Conservation (phyloP, 2,113 vertebrate species). For the Canis aureus region DNA sequence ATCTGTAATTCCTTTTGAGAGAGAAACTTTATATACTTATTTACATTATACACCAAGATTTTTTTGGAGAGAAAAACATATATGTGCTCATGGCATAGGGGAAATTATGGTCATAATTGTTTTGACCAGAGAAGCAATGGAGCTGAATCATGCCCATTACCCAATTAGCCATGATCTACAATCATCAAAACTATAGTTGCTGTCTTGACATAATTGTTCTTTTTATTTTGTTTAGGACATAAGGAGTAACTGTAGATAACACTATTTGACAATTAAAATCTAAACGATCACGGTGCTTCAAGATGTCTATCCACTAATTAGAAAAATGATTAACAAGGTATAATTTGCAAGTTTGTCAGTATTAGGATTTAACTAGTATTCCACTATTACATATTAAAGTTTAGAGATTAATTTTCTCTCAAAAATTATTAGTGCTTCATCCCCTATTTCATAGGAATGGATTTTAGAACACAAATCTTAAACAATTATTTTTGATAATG, state of each 20-base stretch:
- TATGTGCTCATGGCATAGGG: neutral
- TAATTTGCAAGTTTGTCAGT: conserved; percentile 29
- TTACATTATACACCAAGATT: neutral
- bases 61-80: conserved; percentile 28
- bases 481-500: neutral
- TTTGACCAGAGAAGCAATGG: conserved; percentile 41
- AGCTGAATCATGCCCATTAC: conserved; percentile 36
- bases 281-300: conserved; percentile 43
- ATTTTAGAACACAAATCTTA: neutral
- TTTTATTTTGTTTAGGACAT: conserved; percentile 42
- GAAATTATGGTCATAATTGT: conserved; percentile 36
- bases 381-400: neutral
- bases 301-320: conserved; percentile 27
- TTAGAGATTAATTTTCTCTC: conserved; percentile 35
- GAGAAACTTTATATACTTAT: conserved; percentile 53
- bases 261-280: conserved; percentile 62
- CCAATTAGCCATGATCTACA: neutral
- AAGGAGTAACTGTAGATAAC: neutral
- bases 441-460: neutral
- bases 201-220: conserved; percentile 35
- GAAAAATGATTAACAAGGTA: conserved; percentile 41
- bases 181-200: conserved; percentile 55
- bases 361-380: conserved; percentile 3
- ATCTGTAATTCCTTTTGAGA: neutral
- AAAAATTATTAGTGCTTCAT: neutral